Evolutionary conservation across 2,888 invertebrate species (phyloP).

Genomic region (Hololepta plana): DNA sequence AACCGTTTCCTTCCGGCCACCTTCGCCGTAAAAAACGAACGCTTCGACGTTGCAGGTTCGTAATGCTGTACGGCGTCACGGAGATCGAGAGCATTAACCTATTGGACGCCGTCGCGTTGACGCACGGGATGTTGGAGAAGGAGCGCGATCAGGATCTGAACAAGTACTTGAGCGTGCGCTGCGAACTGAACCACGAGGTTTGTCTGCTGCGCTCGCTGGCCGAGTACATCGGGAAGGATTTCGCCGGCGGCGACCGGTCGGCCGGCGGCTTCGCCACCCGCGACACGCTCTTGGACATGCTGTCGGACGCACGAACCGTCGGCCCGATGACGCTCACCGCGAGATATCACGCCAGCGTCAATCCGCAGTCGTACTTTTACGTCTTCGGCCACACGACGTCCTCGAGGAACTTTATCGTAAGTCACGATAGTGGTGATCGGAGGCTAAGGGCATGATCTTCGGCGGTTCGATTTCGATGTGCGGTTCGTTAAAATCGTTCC

Average conservation of each 20-base stretch:
- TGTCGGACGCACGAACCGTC: conserved; percentile 76
- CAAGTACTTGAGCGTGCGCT: conserved; percentile 61
- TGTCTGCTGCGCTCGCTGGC: conserved; percentile 43
- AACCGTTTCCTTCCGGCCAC: too few relatives aligned
- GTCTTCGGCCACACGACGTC: conserved; percentile 73
- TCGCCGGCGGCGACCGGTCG: conserved; percentile 11
- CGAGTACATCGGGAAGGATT: conserved; percentile 28
- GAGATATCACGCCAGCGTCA: conserved; percentile 54
- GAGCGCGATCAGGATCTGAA: conserved; percentile 59
- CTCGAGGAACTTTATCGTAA: conserved; percentile 62
- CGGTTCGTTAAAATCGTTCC: neutral
- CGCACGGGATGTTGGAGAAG: conserved; percentile 54
- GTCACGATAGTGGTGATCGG: conserved; percentile 19
- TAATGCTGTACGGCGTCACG: conserved; percentile 71
- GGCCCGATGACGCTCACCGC: conserved; percentile 66
- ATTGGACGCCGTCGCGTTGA: conserved; percentile 50
- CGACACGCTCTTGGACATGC: conserved; percentile 67
- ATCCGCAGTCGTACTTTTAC: conserved; percentile 69
- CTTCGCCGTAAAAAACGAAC: neutral
- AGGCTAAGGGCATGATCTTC: neutral
- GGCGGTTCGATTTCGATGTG: neutral
- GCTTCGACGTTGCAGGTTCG: conserved; percentile 39
- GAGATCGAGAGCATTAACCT: conserved; percentile 66
- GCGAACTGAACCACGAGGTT: conserved; percentile 54
- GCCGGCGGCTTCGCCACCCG: conserved; percentile 22